These are phyloP conservation scores for Phenganax marumi DNA, from an alignment of 92 coral and sea anemone species.

Conservation along the genomic window DNA sequence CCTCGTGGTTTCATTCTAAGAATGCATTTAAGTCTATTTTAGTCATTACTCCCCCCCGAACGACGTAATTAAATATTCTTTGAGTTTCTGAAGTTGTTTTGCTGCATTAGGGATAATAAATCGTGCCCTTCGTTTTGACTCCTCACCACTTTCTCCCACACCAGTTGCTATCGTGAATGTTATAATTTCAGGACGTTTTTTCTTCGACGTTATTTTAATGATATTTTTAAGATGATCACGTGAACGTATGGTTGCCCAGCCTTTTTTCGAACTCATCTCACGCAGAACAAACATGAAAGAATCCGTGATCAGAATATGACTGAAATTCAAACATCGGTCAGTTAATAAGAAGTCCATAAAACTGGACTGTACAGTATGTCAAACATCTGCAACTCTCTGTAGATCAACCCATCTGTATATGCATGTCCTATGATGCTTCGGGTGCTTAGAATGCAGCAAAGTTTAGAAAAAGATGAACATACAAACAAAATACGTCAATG, in stretches of 20 bases:
- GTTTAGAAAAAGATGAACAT: no score
- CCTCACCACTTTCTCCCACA: not conserved
- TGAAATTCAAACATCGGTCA: conserved; percentile 31
- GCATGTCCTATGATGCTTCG: no score
- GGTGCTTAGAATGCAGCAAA: no score
- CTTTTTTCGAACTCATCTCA: conserved; percentile 76
- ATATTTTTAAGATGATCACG: conserved; percentile 72
- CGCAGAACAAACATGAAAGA: conserved; percentile 81
- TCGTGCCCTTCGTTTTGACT: conserved; percentile 41
- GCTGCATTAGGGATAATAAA: conserved; percentile 81
- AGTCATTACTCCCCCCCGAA: conserved; percentile 44
- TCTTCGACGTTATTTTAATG: conserved; percentile 85
- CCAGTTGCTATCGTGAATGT: conserved; percentile 62
- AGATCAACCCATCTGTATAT: no score
- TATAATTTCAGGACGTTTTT: conserved; percentile 86
- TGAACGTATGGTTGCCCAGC: conserved; percentile 90
- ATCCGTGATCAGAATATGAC: conserved; percentile 84
- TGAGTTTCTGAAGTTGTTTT: conserved; percentile 81
- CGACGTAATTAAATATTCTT: conserved; percentile 68
- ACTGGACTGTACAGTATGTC: not conserved
- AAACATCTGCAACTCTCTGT: not conserved
- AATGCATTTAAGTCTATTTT: not conserved
- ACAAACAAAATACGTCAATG: no score
- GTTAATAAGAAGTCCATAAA: not conserved
- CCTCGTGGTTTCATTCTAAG: not conserved